Conservation (phyloP, 2,113 vertebrate genomes). For the Corythornis madagascariensis region DNA sequence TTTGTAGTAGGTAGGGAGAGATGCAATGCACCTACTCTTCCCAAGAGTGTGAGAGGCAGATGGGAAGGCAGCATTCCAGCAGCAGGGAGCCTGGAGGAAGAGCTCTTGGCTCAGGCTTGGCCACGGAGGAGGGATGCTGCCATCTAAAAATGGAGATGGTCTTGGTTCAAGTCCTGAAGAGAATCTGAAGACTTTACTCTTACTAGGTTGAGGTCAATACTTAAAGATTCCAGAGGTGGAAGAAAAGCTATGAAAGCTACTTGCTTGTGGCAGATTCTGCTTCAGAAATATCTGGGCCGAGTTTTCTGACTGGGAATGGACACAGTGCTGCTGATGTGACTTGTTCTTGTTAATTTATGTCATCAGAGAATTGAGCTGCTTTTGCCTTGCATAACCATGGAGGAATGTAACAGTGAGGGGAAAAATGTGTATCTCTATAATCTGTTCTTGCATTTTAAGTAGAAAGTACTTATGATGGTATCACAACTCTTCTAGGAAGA, state of each 20-base stretch:
- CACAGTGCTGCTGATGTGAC: neutral
- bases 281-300: constrained; percentile 18
- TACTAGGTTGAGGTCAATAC: neutral
- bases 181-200: neutral
- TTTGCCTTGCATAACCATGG: neutral
- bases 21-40: neutral
- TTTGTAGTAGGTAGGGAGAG: neutral
- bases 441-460: neutral
- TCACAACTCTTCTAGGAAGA: neutral
- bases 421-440: neutral
- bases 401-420: neutral
- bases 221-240: neutral
- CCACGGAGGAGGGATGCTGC: neutral
- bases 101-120: neutral
- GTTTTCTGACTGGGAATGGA: neutral
- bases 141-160: neutral
- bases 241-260: neutral
- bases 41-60: neutral
- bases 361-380: neutral
- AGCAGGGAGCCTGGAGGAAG: neutral
- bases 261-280: neutral
- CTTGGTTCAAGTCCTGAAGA: neutral
- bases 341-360: neutral
- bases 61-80: neutral
- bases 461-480: neutral